Evolutionary conservation across 2,113 vertebrate genomes (phyloP).

Genomic region (Gadus chalcogrammus): DNA sequence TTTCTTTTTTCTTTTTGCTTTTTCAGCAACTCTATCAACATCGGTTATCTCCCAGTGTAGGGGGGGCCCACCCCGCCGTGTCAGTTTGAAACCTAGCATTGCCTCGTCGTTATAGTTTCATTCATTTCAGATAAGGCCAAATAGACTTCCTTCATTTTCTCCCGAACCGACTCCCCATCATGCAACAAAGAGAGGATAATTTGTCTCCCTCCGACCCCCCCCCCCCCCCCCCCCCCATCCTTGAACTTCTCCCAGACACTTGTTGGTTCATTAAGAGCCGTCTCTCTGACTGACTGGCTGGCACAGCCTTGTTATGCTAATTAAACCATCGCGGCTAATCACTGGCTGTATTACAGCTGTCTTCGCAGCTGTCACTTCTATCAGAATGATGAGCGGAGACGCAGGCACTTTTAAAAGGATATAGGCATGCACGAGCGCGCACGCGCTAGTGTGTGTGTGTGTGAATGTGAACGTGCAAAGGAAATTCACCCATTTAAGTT

Average conservation of each 20-base stretch:
- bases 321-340: constrained; percentile 54
- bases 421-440: neutral
- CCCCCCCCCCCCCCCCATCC: constrained; percentile 13
- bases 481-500: too few relatives aligned
- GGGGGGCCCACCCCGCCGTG: neutral
- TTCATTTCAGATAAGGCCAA: neutral
- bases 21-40: constrained; percentile 5
- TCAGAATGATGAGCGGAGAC: constrained; percentile 34
- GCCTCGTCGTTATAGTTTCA: neutral
- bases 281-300: constrained; percentile 37
- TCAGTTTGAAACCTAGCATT: neutral
- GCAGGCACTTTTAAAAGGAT: constrained; percentile 10
- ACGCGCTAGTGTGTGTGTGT: neutral
- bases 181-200: too few relatives aligned
- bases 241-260: constrained; percentile 22
- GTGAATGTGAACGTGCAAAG: too few relatives aligned
- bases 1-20: neutral
- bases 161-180: too few relatives aligned
- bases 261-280: constrained; percentile 45
- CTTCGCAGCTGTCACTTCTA: constrained; percentile 32
- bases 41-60: constrained; percentile 14
- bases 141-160: neutral
- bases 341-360: constrained; percentile 30
- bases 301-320: constrained; percentile 48
- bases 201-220: neutral